These are phyloP conservation scores for Bergia sp. DNA, from an alignment of 92 coral and sea anemone species.

Conservation along the genomic window DNA sequence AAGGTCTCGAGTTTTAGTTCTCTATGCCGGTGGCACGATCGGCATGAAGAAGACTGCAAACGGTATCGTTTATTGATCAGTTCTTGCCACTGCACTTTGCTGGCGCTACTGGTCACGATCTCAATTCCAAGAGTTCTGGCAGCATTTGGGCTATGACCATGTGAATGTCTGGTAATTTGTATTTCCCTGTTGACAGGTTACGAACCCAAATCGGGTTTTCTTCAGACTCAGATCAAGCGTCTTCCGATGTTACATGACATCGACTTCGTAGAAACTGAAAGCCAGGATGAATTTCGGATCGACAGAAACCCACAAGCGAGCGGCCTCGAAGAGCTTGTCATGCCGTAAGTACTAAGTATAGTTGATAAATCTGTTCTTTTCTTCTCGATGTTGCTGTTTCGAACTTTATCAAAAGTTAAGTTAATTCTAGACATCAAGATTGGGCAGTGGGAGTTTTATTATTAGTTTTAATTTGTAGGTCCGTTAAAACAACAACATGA, in stretches of 20 bases:
- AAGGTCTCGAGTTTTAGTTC: slow-evolving; percentile 73
- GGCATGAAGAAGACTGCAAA: slow-evolving; percentile 90
- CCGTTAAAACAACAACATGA: not conserved
- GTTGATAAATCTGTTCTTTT: not conserved
- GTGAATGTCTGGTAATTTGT: not conserved
- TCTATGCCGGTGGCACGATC: slow-evolving; percentile 98
- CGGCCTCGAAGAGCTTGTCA: slow-evolving; percentile 79
- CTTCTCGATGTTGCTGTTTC: not conserved
- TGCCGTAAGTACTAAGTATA: slow-evolving; percentile 77
- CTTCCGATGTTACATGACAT: slow-evolving; percentile 92
- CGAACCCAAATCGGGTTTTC: slow-evolving; percentile 80
- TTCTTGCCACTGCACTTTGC: not conserved
- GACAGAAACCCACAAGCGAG: not conserved
- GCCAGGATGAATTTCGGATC: not conserved
- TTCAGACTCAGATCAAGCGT: slow-evolving; percentile 81
- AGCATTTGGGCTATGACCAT: too few relatives aligned
- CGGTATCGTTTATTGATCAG: slow-evolving; percentile 47
- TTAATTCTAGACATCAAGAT: not conserved
- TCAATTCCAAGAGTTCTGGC: too few relatives aligned
- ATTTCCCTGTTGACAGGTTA: slow-evolving; percentile 61
- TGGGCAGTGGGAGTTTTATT: not conserved
- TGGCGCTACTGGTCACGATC: not conserved
- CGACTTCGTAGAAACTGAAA: slow-evolving; percentile 50
- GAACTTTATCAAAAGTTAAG: not conserved
- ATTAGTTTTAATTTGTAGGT: not conserved